Percentiles rank a stretch among this genome's conserved stretches.
phyloP scores from a whole-genome alignment of 2,797 vertebrate species.

The Nannoperca obscura region DNA sequence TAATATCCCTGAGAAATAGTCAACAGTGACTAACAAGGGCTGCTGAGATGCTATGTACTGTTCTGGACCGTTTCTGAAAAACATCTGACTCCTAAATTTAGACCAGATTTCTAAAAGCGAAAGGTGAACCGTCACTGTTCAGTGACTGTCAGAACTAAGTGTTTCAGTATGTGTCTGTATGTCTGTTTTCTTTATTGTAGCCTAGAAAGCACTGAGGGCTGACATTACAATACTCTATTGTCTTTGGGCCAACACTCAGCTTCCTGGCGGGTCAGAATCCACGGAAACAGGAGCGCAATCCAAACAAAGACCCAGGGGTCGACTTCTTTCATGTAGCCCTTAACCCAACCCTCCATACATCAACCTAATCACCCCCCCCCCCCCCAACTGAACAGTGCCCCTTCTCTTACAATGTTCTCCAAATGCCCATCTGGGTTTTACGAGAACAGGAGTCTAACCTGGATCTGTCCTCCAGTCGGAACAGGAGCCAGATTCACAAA shows the following conservation, averaged over 20 bases:
- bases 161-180: slow-evolving; percentile 25
- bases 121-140: slow-evolving; percentile 23
- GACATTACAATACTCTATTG: slow-evolving; percentile 76
- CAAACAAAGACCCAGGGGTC: slow-evolving; percentile 63
- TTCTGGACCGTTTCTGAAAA: slow-evolving; percentile 2
- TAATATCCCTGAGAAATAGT: background rate
- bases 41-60: background rate
- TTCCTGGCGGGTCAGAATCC: slow-evolving; percentile 72
- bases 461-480: slow-evolving; percentile 33
- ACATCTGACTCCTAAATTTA: slow-evolving; percentile 50
- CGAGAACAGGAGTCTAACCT: slow-evolving; percentile 20
- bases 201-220: slow-evolving; percentile 61
- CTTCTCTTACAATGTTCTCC: slow-evolving; percentile 20
- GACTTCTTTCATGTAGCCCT: slow-evolving; percentile 42
- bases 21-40: background rate
- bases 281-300: slow-evolving; percentile 64
- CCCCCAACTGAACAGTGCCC: slow-evolving; percentile 2
- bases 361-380: slow-evolving; percentile 3
- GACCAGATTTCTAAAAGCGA: slow-evolving; percentile 41
- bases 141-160: slow-evolving; percentile 9
- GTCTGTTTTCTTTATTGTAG: slow-evolving; percentile 37
- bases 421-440: slow-evolving; percentile 68
- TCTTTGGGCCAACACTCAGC: slow-evolving; percentile 61
- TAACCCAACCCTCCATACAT: slow-evolving; percentile 33
- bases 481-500: slow-evolving; percentile 3